Conservation (phyloP, 2,888 invertebrate species). For the Brachyptera risi region DNA sequence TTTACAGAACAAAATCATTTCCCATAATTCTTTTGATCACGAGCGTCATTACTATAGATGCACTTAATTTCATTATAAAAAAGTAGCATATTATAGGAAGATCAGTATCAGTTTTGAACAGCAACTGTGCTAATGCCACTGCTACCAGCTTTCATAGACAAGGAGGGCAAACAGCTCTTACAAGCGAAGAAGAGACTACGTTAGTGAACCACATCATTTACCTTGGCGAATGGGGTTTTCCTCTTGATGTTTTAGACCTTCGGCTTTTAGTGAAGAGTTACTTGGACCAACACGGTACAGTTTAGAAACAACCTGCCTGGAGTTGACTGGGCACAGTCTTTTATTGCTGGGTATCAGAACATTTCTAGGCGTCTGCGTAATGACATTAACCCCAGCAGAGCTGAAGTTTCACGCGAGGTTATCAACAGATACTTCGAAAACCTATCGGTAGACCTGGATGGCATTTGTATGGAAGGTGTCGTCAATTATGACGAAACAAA, state of each 20-base stretch:
- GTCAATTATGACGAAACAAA: constrained; percentile 42
- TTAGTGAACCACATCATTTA: not conserved
- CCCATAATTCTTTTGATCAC: too few relatives aligned
- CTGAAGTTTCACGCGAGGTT: constrained; percentile 6
- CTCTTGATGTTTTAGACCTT: not conserved
- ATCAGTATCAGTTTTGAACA: too few relatives aligned
- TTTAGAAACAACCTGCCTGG: constrained; percentile 4
- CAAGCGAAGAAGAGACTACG: too few relatives aligned
- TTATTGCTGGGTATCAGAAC: too few relatives aligned
- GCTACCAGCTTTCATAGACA: too few relatives aligned
- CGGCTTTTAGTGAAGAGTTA: not conserved
- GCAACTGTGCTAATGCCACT: too few relatives aligned
- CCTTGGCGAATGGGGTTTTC: not conserved
- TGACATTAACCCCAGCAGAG: constrained; percentile 10
- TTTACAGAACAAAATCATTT: too few relatives aligned
- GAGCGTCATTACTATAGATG: too few relatives aligned
- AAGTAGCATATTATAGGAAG: too few relatives aligned
- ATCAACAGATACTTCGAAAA: constrained; percentile 11
- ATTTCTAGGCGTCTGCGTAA: too few relatives aligned
- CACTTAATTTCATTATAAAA: too few relatives aligned
- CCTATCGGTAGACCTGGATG: not conserved
- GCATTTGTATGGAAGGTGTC: not conserved
- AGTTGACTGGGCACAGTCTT: not conserved
- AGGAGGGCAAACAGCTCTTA: too few relatives aligned
- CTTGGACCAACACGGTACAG: not conserved